Evolutionary conservation across 2,888 invertebrate genomes (phyloP).

Genomic region (Euclidia mi): DNA sequence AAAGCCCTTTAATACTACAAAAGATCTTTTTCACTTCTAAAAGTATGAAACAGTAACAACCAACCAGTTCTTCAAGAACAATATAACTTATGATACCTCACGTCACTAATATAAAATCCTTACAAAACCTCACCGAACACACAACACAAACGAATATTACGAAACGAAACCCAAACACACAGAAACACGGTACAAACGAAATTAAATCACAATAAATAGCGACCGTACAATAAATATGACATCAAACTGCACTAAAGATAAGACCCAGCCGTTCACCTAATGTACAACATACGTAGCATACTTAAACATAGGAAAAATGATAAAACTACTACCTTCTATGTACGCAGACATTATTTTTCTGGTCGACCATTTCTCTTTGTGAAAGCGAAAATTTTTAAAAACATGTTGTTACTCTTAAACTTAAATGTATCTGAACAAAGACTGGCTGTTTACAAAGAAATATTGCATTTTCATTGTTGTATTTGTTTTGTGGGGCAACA

Average conservation of each 20-base stretch:
- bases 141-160: neutral
- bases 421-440: conserved; percentile 8
- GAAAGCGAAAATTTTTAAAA: conserved; percentile 42
- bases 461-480: neutral
- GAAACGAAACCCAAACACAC: conserved; percentile 8
- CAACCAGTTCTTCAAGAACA: no score
- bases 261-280: conserved; percentile 51
- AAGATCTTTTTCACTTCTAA: no score
- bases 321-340: conserved; percentile 44
- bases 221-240: conserved; percentile 44
- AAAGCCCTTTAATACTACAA: no score
- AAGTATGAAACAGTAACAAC: no score
- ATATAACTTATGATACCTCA: no score
- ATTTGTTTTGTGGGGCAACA: no score
- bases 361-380: conserved; percentile 54
- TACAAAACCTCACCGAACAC: conserved; percentile 2
- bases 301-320: conserved; percentile 57
- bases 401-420: conserved; percentile 34
- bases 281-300: conserved; percentile 38
- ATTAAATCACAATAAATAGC: conserved; percentile 35
- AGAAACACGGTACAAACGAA: conserved; percentile 23
- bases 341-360: conserved; percentile 58
- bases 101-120: conserved; percentile 1
- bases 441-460: neutral
- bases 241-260: conserved; percentile 44